Percentiles rank a stretch among this genome's conserved stretches.
Conservation (phyloP, 2,888 invertebrate genomes). For the Ornithoptera alexandrae region DNA sequence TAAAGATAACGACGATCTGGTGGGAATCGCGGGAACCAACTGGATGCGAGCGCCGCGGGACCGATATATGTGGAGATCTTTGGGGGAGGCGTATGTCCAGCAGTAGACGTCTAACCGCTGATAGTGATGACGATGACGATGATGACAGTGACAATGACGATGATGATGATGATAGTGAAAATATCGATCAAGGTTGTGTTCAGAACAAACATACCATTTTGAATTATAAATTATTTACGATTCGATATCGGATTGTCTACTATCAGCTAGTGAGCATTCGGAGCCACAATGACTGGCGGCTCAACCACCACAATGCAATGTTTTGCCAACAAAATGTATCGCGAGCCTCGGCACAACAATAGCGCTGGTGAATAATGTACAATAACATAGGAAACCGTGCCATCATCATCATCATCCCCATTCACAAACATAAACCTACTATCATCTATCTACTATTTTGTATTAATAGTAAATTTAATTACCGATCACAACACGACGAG, state of each 20-base stretch:
- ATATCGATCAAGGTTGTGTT: too few species aligned
- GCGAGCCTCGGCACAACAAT: constrained; percentile 18
- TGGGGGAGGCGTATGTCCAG: too few species aligned
- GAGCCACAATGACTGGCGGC: constrained; percentile 3
- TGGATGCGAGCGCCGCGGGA: too few species aligned
- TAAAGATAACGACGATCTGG: too few species aligned
- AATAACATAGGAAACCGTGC: constrained; percentile 15
- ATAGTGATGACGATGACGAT: too few species aligned
- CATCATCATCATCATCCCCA: constrained; percentile 5
- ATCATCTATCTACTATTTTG: background rate
- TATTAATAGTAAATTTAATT: background rate
- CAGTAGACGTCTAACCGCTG: too few species aligned
- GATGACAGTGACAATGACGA: too few species aligned
- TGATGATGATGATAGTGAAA: too few species aligned
- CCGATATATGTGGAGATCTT: too few species aligned
- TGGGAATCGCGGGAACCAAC: too few species aligned
- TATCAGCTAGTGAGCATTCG: background rate
- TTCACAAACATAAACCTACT: background rate
- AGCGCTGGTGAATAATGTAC: constrained; percentile 18
- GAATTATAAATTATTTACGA: background rate
- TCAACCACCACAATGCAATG: constrained; percentile 18
- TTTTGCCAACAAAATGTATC: constrained; percentile 22
- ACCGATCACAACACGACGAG: background rate
- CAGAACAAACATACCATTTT: background rate
- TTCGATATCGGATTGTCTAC: too few species aligned